Percentiles rank a stretch among this genome's conserved stretches.
These are phyloP conservation scores for Danio tinwini DNA, from an alignment of 2,797 vertebrate species.

Conservation along the genomic window DNA sequence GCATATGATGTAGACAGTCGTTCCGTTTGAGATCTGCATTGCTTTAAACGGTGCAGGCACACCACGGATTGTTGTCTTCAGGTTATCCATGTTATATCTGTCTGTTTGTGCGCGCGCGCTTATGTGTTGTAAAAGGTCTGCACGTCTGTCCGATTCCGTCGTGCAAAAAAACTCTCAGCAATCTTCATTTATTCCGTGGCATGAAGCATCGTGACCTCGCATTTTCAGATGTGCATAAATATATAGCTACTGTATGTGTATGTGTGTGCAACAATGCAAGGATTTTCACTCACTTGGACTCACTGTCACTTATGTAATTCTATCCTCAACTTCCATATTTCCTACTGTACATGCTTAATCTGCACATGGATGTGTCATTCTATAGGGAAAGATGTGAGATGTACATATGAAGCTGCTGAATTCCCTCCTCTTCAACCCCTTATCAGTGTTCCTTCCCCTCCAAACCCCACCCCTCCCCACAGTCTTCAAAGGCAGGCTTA, in stretches of 20 bases:
- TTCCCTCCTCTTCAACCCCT: constrained; percentile 45
- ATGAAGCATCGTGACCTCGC: constrained; percentile 56
- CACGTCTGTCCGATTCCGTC: constrained; percentile 47
- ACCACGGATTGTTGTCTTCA: constrained; percentile 15
- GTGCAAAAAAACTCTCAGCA: constrained; percentile 38
- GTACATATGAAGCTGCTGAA: constrained; percentile 45
- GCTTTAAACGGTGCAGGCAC: constrained; percentile 23
- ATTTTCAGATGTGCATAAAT: constrained; percentile 49
- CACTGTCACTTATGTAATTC: constrained; percentile 27
- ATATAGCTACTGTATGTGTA: constrained; percentile 13
- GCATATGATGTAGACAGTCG: constrained; percentile 51
- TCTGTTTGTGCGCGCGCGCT: constrained; percentile 4
- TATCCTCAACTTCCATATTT: constrained; percentile 33
- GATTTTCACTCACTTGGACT: constrained; percentile 10
- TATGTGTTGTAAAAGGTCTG: constrained; percentile 37
- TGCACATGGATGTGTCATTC: constrained; percentile 24
- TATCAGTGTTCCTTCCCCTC: constrained; percentile 44
- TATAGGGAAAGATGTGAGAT: constrained; percentile 30
- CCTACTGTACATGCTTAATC: constrained; percentile 20
- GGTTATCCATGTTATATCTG: constrained; percentile 38
- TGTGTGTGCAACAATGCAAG: constrained; percentile 46
- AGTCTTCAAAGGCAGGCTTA: constrained; percentile 66
- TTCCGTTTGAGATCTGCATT: constrained; percentile 63
- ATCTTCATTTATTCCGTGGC: constrained; percentile 13
- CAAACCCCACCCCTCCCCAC: constrained; percentile 50